Evolutionary conservation across 2,113 vertebrate species (phyloP).

Genomic region (Blennius ocellaris): DNA sequence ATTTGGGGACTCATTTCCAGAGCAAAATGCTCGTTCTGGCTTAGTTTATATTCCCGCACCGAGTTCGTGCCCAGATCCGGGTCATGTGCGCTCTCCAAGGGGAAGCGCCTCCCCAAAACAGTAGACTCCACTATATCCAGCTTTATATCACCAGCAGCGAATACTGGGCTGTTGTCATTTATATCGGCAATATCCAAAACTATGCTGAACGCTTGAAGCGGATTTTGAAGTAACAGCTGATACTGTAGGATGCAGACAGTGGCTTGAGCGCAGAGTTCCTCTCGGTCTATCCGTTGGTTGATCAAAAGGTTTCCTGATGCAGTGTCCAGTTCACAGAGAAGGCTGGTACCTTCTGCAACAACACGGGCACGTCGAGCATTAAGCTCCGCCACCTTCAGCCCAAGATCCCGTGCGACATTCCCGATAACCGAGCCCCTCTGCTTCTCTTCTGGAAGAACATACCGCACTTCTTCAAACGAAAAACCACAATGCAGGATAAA

Average conservation of each 20-base stretch:
- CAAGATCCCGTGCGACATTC: slow-evolving; percentile 77
- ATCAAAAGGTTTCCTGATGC: slow-evolving; percentile 79
- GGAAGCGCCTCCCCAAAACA: slow-evolving; percentile 77
- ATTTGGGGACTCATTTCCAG: slow-evolving; percentile 80
- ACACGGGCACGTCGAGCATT: slow-evolving; percentile 72
- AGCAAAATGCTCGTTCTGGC: slow-evolving; percentile 82
- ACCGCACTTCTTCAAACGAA: slow-evolving; percentile 73
- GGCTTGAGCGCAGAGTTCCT: slow-evolving; percentile 77
- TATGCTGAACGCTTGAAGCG: slow-evolving; percentile 75
- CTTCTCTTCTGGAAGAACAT: slow-evolving; percentile 80
- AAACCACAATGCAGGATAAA: slow-evolving; percentile 37
- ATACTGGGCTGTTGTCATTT: slow-evolving; percentile 82
- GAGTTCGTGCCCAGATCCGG: slow-evolving; percentile 84
- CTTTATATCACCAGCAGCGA: slow-evolving; percentile 68
- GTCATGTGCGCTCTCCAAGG: slow-evolving; percentile 84
- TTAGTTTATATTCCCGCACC: slow-evolving; percentile 82
- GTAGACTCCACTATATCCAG: slow-evolving; percentile 85
- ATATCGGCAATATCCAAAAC: slow-evolving; percentile 79
- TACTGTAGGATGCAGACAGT: slow-evolving; percentile 71
- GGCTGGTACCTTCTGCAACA: slow-evolving; percentile 72
- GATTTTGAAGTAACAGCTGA: slow-evolving; percentile 79
- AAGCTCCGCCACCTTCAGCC: slow-evolving; percentile 64
- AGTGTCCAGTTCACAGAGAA: slow-evolving; percentile 76
- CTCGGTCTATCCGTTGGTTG: slow-evolving; percentile 80
- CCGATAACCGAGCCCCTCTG: slow-evolving; percentile 74